Conservation (phyloP, 1,140 invertebrate genomes). For the Lepidurus apus region DNA sequence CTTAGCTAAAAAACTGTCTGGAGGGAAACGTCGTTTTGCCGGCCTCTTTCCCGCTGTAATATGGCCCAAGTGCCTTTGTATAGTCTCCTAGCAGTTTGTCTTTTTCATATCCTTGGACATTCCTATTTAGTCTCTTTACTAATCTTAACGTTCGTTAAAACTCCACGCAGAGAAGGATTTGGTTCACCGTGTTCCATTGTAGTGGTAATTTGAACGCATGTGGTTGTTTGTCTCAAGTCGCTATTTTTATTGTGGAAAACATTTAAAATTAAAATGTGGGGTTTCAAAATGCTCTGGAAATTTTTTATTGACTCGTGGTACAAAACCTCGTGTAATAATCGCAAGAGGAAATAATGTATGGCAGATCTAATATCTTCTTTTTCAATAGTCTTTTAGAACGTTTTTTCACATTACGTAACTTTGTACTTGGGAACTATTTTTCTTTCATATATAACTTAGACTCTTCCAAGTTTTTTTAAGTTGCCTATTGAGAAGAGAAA, state of each 20-base stretch:
- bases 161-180: neutral
- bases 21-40: neutral
- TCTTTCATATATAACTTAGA: neutral
- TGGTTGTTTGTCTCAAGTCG: too few relatives aligned
- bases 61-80: neutral
- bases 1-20: too few relatives aligned
- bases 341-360: conserved; percentile 12
- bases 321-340: conserved; percentile 16
- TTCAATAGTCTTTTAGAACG: neutral
- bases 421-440: conserved; percentile 11
- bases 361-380: conserved; percentile 3
- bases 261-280: neutral
- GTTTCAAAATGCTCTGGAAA: neutral
- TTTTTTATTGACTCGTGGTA: conserved; percentile 22
- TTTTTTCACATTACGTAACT: neutral
- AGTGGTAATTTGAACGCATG: too few relatives aligned
- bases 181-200: too few relatives aligned
- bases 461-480: neutral
- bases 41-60: neutral
- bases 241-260: neutral
- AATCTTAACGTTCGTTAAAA: neutral
- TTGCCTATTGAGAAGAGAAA: neutral
- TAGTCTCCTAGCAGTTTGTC: neutral
- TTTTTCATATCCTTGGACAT: neutral
- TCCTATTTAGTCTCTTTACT: neutral